These are phyloP conservation scores for Menidia beryllina DNA, from an alignment of 2,113 vertebrate species.

Conservation along the genomic window DNA sequence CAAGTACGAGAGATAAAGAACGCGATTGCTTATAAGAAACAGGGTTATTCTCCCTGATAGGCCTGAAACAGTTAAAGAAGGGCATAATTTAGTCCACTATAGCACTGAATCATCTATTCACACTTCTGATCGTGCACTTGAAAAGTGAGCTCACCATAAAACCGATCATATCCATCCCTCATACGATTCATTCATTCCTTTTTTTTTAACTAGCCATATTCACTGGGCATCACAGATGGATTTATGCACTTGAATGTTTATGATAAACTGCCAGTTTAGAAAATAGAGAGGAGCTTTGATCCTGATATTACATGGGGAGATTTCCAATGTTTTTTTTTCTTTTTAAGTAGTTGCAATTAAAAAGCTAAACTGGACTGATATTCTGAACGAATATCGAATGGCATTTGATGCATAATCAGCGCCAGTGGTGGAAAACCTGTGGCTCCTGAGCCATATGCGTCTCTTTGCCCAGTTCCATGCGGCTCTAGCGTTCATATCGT, in stretches of 20 bases:
- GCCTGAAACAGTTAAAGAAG: constrained; percentile 48
- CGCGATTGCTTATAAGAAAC: constrained; percentile 40
- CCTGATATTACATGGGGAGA: neutral
- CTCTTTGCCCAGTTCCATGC: too few relatives aligned
- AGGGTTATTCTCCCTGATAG: constrained; percentile 31
- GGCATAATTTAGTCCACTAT: constrained; percentile 26
- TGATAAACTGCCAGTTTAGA: neutral
- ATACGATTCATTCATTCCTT: constrained; percentile 34
- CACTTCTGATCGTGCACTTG: neutral
- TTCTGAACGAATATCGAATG: too few relatives aligned
- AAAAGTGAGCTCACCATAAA: neutral
- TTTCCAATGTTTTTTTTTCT: neutral
- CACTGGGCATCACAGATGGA: constrained; percentile 9
- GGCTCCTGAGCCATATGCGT: too few relatives aligned
- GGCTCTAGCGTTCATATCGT: too few relatives aligned
- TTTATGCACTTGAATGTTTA: constrained; percentile 27
- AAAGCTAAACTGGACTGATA: too few relatives aligned
- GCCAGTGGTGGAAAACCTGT: too few relatives aligned
- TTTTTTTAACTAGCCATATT: constrained; percentile 19
- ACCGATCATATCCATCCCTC: constrained; percentile 18
- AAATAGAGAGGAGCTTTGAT: neutral
- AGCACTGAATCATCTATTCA: constrained; percentile 18
- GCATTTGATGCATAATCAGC: too few relatives aligned
- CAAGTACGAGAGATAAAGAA: constrained; percentile 45
- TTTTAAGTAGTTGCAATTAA: neutral